Conservation (phyloP, 2,797 vertebrate genomes). For the Phoeniculus purpureus region DNA sequence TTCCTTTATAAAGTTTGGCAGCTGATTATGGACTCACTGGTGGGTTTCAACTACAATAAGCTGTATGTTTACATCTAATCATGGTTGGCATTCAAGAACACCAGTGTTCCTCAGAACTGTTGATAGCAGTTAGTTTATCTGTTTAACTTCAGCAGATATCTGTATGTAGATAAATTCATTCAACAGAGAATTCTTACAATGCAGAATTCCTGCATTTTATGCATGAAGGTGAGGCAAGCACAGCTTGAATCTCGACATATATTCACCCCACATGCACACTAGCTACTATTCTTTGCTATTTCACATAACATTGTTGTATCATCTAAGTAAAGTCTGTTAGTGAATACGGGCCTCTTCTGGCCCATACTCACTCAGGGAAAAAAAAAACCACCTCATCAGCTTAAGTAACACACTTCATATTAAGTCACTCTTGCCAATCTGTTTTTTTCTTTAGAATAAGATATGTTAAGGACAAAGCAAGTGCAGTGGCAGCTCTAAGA, state of each 20-base stretch:
- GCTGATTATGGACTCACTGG: constrained; percentile 43
- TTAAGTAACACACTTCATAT: background rate
- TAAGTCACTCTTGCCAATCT: background rate
- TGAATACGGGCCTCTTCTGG: background rate
- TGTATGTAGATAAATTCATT: background rate
- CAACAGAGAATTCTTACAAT: background rate
- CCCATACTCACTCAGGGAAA: no score
- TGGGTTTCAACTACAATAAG: constrained; percentile 50
- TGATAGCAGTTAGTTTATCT: background rate
- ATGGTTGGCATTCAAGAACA: constrained; percentile 37
- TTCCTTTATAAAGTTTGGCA: constrained; percentile 59
- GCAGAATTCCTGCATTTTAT: background rate
- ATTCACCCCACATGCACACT: background rate
- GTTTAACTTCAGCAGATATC: background rate
- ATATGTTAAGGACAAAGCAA: background rate
- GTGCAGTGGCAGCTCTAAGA: background rate
- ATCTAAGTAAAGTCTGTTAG: background rate
- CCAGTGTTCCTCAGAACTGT: background rate
- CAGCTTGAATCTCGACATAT: background rate
- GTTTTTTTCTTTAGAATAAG: background rate
- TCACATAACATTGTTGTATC: background rate
- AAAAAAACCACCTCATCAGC: background rate
- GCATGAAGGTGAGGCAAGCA: fast-evolving
- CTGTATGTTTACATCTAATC: constrained; percentile 29
- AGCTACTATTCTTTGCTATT: background rate